Base-by-base conservation (phyloP, 2,888 invertebrate genomes). In the Sarcophaga carnaria region DNA sequence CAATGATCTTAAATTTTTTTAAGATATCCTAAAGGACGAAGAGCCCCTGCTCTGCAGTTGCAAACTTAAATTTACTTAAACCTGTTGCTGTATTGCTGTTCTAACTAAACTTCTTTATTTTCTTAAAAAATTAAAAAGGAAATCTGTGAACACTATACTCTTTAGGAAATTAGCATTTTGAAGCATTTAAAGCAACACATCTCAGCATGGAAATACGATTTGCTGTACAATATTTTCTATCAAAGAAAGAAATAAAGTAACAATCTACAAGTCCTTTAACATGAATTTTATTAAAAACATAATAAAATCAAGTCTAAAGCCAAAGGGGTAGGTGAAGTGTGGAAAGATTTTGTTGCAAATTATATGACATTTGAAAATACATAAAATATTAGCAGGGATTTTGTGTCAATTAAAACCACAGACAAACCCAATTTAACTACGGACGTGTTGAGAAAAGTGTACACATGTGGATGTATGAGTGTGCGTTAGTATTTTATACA, bases 181-280 rank as follows among this genome's bases (percentile, higher is more conserved):
- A 54, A 14, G 54, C 25, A 25, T 25, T 63, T 75, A 27, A 71
- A 59, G 45, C n/a, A 63, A 75, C 17, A 47, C 20, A 64, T 67
- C 59, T 74, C 67, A 59, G 72, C 66, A 66, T 66, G 72, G 25
- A 59, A 72, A 72, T 60, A 59, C 22, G 66, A 80, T 72, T 80
- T 80, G 66, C 37, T 59, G 60, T 80, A 14, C 54, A 72, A 80
- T 66, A 22, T 59, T 54, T 37, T 37, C 37, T 10, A 8, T 37
- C 37, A 37, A 37, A 37, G 10, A 2, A 37, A 8, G 37, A 54
- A 49, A 49, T 49, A 49, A 14, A 14, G 12, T 14, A 49, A 54
- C 17, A 54, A 14, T 2, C 54, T 37, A 37, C 37, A 37, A 14
- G 54, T 54, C 12, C 14, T 49, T 11, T 17, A 54, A 17, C 37